Evolutionary conservation across 2,888 invertebrate genomes (phyloP).

Genomic region (Bombyx huttoni): DNA sequence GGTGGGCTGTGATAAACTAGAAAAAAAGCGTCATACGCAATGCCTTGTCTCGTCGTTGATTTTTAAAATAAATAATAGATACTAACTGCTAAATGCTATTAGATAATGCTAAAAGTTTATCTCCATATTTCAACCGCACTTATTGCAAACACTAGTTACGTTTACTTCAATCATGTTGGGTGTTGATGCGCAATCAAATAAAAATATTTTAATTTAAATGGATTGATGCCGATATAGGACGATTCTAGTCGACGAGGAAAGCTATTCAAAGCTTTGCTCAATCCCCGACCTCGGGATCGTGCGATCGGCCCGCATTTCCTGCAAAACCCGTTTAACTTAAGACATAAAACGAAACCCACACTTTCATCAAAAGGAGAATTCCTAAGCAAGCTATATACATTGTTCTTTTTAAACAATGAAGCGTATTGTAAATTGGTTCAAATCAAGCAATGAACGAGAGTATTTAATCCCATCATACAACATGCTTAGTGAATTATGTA

Average conservation of each 20-base stretch:
- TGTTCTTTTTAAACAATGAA: constrained; percentile 3
- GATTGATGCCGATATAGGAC: neutral
- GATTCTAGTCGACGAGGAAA: constrained; percentile 34
- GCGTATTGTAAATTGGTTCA: constrained; percentile 3
- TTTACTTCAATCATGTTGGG: too few species aligned
- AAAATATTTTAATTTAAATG: too few species aligned
- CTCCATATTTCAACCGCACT: too few species aligned
- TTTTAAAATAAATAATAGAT: too few species aligned
- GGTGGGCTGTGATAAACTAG: too few species aligned
- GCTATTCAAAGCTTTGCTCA: constrained; percentile 56
- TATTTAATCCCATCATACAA: constrained; percentile 5
- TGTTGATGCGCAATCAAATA: too few species aligned
- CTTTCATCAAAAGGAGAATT: constrained; percentile 6
- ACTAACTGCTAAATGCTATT: too few species aligned
- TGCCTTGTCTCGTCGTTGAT: too few species aligned
- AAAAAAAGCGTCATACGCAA: too few species aligned
- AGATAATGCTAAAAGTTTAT: too few species aligned
- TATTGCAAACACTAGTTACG: too few species aligned
- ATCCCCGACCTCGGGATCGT: constrained; percentile 49
- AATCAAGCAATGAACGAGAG: constrained; percentile 18
- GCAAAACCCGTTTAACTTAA: constrained; percentile 48
- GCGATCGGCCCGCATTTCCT: constrained; percentile 30
- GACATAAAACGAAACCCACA: constrained; percentile 18
- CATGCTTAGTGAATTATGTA: constrained; percentile 32
- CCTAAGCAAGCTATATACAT: constrained; percentile 15